Conservation (phyloP, 2,113 vertebrate genomes). For the Alouatta palliata region DNA sequence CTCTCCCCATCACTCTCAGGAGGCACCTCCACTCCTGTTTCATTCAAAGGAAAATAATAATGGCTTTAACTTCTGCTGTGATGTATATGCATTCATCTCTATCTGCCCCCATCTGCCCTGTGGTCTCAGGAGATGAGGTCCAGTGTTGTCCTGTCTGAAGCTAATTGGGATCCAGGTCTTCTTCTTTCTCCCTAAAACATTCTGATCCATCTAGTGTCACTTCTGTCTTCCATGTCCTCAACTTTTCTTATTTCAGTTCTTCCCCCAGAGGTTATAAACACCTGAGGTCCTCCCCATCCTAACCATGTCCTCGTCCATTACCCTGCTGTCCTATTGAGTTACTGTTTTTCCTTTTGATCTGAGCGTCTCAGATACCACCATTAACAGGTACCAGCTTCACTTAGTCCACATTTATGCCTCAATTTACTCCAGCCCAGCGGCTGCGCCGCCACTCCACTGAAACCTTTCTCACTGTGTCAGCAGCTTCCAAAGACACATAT, state of each 20-base stretch:
- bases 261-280: rapidly evolving
- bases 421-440: background rate
- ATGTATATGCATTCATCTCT: background rate
- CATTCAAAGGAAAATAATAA: background rate
- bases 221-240: background rate
- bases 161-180: rapidly evolving
- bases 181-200: rapidly evolving
- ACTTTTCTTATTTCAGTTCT: background rate
- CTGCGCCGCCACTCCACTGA: rapidly evolving
- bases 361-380: background rate
- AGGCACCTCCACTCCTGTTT: background rate
- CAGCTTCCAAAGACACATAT: background rate
- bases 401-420: background rate
- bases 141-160: rapidly evolving
- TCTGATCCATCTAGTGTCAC: rapidly evolving
- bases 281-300: background rate
- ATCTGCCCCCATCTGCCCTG: background rate
- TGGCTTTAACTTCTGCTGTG: background rate
- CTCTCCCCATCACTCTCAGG: background rate
- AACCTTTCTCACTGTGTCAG: background rate
- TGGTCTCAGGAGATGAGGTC: background rate
- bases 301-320: rapidly evolving
- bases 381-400: rapidly evolving
- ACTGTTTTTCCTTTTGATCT: background rate
- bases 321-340: background rate